phyloP scores from a whole-genome alignment of 2,113 vertebrate species.

The Phaethornis superciliosus region DNA sequence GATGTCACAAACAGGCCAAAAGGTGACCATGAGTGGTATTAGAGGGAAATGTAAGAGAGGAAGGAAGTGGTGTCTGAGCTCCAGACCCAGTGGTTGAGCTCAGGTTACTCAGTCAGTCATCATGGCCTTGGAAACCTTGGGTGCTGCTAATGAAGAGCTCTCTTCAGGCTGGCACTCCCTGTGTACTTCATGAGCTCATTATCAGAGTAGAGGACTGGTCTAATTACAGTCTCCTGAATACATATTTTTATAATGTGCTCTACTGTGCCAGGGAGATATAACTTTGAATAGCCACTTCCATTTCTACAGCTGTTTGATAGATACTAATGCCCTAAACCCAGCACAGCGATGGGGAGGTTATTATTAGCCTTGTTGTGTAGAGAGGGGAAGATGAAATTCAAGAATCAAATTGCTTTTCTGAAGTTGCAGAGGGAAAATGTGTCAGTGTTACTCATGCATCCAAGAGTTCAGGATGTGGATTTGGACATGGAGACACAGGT shows the following conservation, averaged over 20 bases:
- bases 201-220: neutral
- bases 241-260: neutral
- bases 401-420: neutral
- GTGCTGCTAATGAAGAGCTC: neutral
- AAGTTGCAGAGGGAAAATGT: neutral
- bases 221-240: neutral
- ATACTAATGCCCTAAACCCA: neutral
- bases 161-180: neutral
- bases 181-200: neutral
- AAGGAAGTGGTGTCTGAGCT: neutral
- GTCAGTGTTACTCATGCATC: neutral
- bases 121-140: neutral
- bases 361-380: neutral
- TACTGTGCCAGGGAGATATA: neutral
- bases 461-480: neutral
- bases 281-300: neutral
- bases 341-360: fast-evolving
- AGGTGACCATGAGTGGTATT: neutral
- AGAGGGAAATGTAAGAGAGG: neutral
- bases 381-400: neutral
- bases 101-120: neutral
- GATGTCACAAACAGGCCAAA: neutral
- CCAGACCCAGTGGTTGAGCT: neutral
- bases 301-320: neutral
- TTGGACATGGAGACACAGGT: neutral